Conservation (phyloP, 2,888 invertebrate species). For the Hedychridium roseum region DNA sequence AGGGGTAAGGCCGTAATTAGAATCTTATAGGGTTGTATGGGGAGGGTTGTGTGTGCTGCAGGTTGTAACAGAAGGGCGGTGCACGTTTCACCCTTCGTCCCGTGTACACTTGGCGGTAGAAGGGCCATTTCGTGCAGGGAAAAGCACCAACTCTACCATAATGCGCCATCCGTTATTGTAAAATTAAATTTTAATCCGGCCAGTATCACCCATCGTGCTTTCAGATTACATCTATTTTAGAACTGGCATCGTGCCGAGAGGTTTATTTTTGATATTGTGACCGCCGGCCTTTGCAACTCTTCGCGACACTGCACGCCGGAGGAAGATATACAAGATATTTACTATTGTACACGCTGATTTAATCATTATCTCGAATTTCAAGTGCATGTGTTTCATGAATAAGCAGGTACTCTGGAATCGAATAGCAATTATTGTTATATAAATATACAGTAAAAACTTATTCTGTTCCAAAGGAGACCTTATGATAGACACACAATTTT, state of each 20-base stretch:
- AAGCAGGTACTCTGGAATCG: too few species aligned
- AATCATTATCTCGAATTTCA: too few species aligned
- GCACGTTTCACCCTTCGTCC: too few species aligned
- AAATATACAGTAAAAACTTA: too few species aligned
- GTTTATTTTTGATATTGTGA: constrained; percentile 33
- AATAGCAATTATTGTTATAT: too few species aligned
- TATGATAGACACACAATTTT: too few species aligned
- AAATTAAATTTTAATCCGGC: constrained; percentile 62
- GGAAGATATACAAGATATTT: constrained; percentile 23
- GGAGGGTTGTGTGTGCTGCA: too few species aligned
- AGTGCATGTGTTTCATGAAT: too few species aligned
- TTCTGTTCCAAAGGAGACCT: too few species aligned
- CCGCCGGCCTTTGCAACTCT: constrained; percentile 14
- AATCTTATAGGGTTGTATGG: constrained; percentile 54
- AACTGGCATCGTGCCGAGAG: constrained; percentile 43
- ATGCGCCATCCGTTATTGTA: constrained; percentile 61
- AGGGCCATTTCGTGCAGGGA: constrained; percentile 23
- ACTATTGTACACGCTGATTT: too few species aligned
- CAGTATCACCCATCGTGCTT: constrained; percentile 25
- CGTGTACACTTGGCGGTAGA: too few species aligned
- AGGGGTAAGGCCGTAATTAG: constrained; percentile 56
- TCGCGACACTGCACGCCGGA: constrained; percentile 5
- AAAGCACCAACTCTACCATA: constrained; percentile 46
- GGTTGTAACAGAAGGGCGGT: too few species aligned
- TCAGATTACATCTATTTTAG: constrained; percentile 54